Percentiles rank a stretch among this genome's conserved stretches.
Conservation (phyloP, 2,113 vertebrate genomes). For the Ibidorhyncha struthersii region DNA sequence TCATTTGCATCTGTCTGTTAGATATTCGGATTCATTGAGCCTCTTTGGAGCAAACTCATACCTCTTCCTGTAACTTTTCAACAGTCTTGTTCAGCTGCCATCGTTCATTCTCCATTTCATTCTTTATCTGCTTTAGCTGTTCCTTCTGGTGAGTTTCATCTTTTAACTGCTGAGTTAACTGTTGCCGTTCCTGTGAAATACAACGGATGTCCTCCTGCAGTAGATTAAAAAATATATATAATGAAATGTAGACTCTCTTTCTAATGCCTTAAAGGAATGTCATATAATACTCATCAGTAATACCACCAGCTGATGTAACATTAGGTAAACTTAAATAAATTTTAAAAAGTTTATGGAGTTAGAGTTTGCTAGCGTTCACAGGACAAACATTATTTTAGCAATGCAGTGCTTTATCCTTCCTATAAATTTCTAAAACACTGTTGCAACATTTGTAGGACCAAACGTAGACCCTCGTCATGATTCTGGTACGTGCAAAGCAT, state of each 20-base stretch:
- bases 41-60: slow-evolving; percentile 33
- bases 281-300: neutral
- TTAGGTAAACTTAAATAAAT: neutral
- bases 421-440: neutral
- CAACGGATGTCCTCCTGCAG: slow-evolving; percentile 81
- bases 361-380: neutral
- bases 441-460: neutral
- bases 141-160: slow-evolving; percentile 89
- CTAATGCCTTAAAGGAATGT: neutral
- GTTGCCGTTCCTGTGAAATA: slow-evolving; percentile 79
- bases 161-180: slow-evolving; percentile 81
- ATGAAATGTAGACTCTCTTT: neutral
- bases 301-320: neutral
- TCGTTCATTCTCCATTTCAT: slow-evolving; percentile 87
- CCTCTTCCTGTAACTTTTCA: slow-evolving; percentile 93
- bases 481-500: neutral
- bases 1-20: neutral
- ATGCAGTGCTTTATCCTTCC: neutral
- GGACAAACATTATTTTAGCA: neutral
- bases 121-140: slow-evolving; percentile 86
- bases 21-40: neutral
- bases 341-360: neutral
- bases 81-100: slow-evolving; percentile 85
- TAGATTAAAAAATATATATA: neutral
- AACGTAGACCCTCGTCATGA: neutral